Percentiles rank a stretch among this genome's conserved stretches.
These are phyloP conservation scores for Stenichneumon culpator DNA, from an alignment of 2,888 invertebrate genomes.

Conservation along the genomic window DNA sequence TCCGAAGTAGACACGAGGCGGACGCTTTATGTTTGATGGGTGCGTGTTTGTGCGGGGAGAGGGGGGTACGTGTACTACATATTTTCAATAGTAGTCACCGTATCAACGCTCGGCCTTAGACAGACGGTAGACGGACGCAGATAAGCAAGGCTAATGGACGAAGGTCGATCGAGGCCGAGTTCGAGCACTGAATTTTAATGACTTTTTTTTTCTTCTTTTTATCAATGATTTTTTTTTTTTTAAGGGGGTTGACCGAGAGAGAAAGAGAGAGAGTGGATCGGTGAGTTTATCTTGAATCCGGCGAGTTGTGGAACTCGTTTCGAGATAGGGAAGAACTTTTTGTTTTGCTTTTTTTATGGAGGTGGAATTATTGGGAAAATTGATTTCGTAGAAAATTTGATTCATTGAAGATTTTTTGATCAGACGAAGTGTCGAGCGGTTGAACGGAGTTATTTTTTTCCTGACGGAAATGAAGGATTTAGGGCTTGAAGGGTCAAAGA, in stretches of 20 bases:
- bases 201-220: conserved; percentile 3
- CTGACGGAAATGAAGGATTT: too few relatives aligned
- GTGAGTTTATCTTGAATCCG: too few relatives aligned
- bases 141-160: conserved; percentile 72
- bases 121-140: conserved; percentile 79
- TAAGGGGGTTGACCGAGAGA: too few relatives aligned
- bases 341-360: background rate
- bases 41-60: background rate
- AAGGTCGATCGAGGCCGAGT: conserved; percentile 53
- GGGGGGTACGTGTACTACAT: conserved; percentile 70
- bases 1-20: conserved; percentile 52
- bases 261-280: too few relatives aligned
- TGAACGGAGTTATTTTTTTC: too few relatives aligned
- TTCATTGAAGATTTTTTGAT: too few relatives aligned
- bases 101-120: conserved; percentile 77
- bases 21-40: conserved; percentile 11
- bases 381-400: background rate
- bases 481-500: too few relatives aligned
- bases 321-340: background rate
- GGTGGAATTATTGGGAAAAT: background rate
- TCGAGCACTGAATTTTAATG: conserved; percentile 8
- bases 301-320: background rate
- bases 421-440: too few relatives aligned
- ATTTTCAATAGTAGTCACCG: conserved; percentile 79
- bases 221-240: background rate